A percentile compares a stretch with the other conserved stretches of the same genome.
Evolutionary conservation across 2,888 invertebrate genomes (phyloP).

Genomic region (Chymomyza procnemis): DNA sequence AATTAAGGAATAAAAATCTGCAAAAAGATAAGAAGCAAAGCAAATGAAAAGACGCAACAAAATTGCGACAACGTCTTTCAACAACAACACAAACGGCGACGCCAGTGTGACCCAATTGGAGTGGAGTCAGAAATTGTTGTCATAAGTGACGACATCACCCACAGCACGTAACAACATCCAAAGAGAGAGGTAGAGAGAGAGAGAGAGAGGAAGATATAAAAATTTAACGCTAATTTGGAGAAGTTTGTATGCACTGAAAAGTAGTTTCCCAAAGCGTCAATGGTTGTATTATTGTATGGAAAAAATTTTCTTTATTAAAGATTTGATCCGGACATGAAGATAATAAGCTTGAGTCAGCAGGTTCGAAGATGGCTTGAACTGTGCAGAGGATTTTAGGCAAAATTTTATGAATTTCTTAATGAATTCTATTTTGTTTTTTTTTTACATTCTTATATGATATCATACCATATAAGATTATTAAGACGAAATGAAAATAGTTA

Average conservation of each 20-base stretch:
- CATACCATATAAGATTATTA: too few relatives aligned
- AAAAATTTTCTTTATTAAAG: too few relatives aligned
- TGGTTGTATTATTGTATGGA: too few relatives aligned
- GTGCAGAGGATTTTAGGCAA: too few relatives aligned
- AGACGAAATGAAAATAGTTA: too few relatives aligned
- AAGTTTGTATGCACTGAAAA: neutral
- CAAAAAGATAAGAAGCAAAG: constrained; percentile 22
- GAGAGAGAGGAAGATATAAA: neutral
- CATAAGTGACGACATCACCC: constrained; percentile 27
- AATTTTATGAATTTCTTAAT: too few relatives aligned
- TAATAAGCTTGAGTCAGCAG: too few relatives aligned
- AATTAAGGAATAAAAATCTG: constrained; percentile 11
- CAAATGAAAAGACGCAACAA: constrained; percentile 25
- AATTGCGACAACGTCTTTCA: neutral
- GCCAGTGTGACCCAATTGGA: constrained; percentile 64
- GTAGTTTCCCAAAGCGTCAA: neutral
- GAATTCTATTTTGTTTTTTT: too few relatives aligned
- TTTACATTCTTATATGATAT: too few relatives aligned
- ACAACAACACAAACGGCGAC: constrained; percentile 13
- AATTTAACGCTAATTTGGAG: neutral
- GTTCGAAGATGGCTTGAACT: too few relatives aligned
- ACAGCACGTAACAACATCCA: constrained; percentile 7
- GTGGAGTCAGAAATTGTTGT: neutral
- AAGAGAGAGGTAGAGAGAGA: constrained; percentile 2
- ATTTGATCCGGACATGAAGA: too few relatives aligned